Evolutionary conservation across 2,113 vertebrate species (phyloP), one percentile per base, ranked within the genome.

Genomic region (Tretioscincus oriximinensis): DNA sequence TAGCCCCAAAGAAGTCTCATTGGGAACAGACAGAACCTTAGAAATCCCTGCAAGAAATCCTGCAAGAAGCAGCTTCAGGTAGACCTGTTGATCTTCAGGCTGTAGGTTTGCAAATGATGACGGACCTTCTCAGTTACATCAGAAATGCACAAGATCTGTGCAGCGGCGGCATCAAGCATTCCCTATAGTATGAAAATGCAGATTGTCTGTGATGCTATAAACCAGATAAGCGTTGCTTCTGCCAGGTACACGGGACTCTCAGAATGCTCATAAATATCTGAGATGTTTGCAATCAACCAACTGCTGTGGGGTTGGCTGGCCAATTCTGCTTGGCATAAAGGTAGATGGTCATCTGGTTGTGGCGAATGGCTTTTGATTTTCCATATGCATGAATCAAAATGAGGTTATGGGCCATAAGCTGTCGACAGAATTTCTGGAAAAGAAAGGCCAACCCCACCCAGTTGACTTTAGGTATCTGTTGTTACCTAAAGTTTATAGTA

Each of bases 271-370:
- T 77, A 72, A 74, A 66, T 86, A 78, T 83, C 86, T 85, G 86
- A 84, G 85, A 76, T 26, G 78, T 73, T 71, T 83, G 81, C 73
- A 80, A 0, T n/a, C 85, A 82, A 85, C 81, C 88, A 85, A 69
- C 73, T 91, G 81, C 83, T 84, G 11, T 12, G 64, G 77, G 21
- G 47, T 72, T 73, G 58, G 67, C 77, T 24, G 73, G 77, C 75
- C 73, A 79, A 67, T 0, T 0, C 54, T 49, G 24, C 68, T 47
- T 89, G 83, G 83, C 86, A 92, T 72, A 63, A 1, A 0, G 1
- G 60, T 78, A 77, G 63, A 49, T 0, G 0, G 2, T 61, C 79
- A 76, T 68, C 78, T 90, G 2, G 0, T 81, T 85, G 0, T 78
- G 83, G 45, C 1, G 78, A 73, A 28, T 24, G 9, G 66, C 51